These are phyloP conservation scores for Bombyx mandarina DNA, from an alignment of 1,140 invertebrate species.

Conservation along the genomic window DNA sequence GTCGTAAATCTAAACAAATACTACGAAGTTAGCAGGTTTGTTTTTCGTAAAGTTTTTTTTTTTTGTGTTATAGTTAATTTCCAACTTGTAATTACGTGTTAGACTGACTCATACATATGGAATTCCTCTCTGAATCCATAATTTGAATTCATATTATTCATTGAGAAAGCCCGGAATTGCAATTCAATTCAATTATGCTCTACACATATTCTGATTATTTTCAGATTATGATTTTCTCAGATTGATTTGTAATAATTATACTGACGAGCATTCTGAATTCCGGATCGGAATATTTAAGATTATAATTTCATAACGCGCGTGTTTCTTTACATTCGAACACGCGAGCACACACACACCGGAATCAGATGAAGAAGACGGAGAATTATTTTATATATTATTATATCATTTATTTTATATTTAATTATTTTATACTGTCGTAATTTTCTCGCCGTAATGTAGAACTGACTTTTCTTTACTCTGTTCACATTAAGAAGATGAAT, in stretches of 20 bases:
- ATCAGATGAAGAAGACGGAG: no score
- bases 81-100: not conserved
- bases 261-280: conserved; percentile 3
- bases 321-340: conserved; percentile 1
- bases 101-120: not conserved
- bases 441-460: not conserved
- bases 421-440: not conserved
- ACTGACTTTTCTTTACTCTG: no score
- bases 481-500: no score
- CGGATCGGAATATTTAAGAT: not conserved
- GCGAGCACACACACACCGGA: conserved; percentile 1
- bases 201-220: conserved; percentile 2
- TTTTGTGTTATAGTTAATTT: no score
- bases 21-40: no score
- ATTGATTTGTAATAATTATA: conserved; percentile 2
- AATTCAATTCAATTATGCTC: not conserved
- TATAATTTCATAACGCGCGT: conserved; percentile 4
- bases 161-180: not conserved
- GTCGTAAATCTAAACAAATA: no score
- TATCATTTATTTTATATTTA: no score
- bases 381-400: not conserved
- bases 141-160: conserved; percentile 2
- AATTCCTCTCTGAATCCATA: not conserved
- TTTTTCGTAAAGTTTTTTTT: no score
- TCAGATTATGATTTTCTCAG: conserved; percentile 5